phyloP scores from a whole-genome alignment of 2,888 invertebrate species.

The Macrostomum cliftonense region DNA sequence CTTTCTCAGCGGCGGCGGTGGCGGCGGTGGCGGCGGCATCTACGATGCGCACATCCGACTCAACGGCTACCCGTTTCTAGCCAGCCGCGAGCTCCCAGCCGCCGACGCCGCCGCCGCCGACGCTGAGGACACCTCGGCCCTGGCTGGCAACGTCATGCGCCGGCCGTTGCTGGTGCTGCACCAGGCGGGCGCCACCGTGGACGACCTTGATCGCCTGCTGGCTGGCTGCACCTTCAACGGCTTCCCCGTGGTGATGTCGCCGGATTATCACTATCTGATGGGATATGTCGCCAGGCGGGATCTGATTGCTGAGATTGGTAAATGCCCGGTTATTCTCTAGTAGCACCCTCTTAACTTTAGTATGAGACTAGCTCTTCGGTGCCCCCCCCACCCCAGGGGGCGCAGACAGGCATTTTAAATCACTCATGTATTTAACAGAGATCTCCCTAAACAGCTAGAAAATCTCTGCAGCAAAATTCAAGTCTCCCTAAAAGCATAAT shows the following conservation, averaged over 20 bases:
- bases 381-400: too few species aligned
- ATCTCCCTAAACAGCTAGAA: too few species aligned
- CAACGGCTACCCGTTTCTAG: conserved; percentile 95
- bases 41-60: conserved; percentile 96
- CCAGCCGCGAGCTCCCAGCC: conserved; percentile 83
- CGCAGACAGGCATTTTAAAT: too few species aligned
- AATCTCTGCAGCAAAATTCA: too few species aligned
- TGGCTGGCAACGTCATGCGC: too few species aligned
- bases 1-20: conserved; percentile 14
- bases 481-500: too few species aligned
- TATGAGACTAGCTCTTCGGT: too few species aligned
- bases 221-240: conserved; percentile 94
- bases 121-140: conserved; percentile 57
- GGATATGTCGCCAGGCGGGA: conserved; percentile 84
- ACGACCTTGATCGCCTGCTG: conserved; percentile 71
- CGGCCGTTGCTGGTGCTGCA: conserved; percentile 60
- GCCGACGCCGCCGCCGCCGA: conserved; percentile 91
- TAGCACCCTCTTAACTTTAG: too few species aligned
- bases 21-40: conserved; percentile 22
- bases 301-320: conserved; percentile 58
- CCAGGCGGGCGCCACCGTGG: conserved; percentile 90
- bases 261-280: conserved; percentile 86
- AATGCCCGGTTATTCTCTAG: too few species aligned
- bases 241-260: conserved; percentile 89
- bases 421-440: too few species aligned